Evolutionary conservation across 2,888 invertebrate species (phyloP).

Genomic region (Chrysodeixis includens): DNA sequence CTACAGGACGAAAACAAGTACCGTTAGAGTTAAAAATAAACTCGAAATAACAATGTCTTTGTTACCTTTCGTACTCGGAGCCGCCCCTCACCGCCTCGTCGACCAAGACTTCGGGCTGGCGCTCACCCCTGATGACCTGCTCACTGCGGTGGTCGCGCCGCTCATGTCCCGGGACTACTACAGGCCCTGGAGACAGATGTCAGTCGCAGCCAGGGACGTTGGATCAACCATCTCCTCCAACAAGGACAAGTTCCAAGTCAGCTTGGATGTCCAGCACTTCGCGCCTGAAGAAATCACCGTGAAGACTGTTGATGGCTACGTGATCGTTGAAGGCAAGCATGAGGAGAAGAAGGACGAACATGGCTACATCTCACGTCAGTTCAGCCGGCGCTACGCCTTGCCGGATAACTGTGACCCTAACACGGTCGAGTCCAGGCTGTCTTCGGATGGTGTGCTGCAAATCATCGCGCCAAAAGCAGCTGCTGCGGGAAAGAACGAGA

Average conservation of each 20-base stretch:
- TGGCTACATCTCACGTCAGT: conserved; percentile 92
- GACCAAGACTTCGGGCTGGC: conserved; percentile 84
- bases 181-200: conserved; percentile 76
- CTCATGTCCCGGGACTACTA: conserved; percentile 72
- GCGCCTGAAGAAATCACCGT: conserved; percentile 92
- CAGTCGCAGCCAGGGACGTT: conserved; percentile 77
- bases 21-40: conserved; percentile 19
- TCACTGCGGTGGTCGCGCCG: conserved; percentile 68
- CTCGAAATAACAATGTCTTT: conserved; percentile 65
- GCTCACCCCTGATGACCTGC: conserved; percentile 78
- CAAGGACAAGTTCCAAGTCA: conserved; percentile 90
- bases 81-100: conserved; percentile 70
- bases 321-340: conserved; percentile 93
- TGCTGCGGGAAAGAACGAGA: conserved; percentile 74
- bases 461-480: conserved; percentile 89
- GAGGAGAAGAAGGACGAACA: conserved; percentile 93
- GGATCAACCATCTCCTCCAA: conserved; percentile 85
- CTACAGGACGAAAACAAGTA: conserved; percentile 39
- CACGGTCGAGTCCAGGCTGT: conserved; percentile 91
- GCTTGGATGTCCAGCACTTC: conserved; percentile 93
- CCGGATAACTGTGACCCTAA: conserved; percentile 92
- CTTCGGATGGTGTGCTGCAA: conserved; percentile 93
- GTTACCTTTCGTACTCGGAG: conserved; percentile 66
- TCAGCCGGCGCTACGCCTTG: conserved; percentile 91
- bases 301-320: conserved; percentile 91